These are phyloP conservation scores for Mus spicilegus DNA, from an alignment of 2,113 vertebrate genomes.

Conservation along the genomic window DNA sequence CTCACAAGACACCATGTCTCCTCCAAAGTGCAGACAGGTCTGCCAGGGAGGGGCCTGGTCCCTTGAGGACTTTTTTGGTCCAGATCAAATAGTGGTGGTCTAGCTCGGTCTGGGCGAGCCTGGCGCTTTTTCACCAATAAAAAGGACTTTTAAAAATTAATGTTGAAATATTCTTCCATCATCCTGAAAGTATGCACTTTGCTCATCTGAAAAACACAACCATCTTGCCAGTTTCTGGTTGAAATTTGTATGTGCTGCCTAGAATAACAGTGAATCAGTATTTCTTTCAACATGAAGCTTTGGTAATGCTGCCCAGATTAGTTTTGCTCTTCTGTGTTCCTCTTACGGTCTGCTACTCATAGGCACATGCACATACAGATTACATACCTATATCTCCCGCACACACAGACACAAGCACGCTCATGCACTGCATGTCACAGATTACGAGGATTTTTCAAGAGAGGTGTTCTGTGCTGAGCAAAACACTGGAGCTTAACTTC, in stretches of 20 bases:
- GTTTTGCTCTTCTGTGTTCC: not conserved
- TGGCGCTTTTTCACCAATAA: conserved; percentile 56
- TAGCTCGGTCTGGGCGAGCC: conserved; percentile 20
- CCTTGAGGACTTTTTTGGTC: not conserved
- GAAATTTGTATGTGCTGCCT: conserved; percentile 56
- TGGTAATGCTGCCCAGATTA: not conserved
- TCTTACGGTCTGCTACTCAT: not conserved
- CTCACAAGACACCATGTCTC: not conserved
- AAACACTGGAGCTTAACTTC: not conserved
- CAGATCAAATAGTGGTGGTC: conserved; percentile 19
- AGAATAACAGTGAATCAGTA: conserved; percentile 71
- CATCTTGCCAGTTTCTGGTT: conserved; percentile 63
- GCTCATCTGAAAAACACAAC: conserved; percentile 77
- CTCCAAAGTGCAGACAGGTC: not conserved
- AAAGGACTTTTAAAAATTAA: conserved; percentile 68
- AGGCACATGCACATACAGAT: fast-evolving
- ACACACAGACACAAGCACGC: too few relatives aligned
- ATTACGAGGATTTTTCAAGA: not conserved
- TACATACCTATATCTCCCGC: too few relatives aligned
- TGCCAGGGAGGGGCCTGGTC: not conserved
- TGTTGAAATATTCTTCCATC: conserved; percentile 76
- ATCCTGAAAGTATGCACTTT: conserved; percentile 75
- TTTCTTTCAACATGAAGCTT: conserved; percentile 21
- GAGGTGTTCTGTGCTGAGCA: not conserved
- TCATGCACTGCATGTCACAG: not conserved